Percentiles rank a stretch among this genome's conserved stretches.
Conservation (phyloP, 2,113 vertebrate species). For the Crotalus helleri region DNA sequence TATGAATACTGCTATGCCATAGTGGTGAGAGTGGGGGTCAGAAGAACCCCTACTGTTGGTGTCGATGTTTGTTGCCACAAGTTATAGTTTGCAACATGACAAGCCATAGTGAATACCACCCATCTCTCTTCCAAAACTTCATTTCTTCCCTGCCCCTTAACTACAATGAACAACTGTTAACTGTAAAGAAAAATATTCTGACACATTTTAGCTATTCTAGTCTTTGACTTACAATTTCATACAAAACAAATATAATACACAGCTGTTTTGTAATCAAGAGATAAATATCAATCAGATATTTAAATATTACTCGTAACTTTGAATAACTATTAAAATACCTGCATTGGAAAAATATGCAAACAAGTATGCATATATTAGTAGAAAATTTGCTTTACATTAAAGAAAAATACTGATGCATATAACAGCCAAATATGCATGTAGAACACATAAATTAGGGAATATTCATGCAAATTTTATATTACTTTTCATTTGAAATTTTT, state of each 20-base stretch:
- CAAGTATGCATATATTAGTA: not conserved
- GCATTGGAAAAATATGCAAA: not conserved
- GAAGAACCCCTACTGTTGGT: not conserved
- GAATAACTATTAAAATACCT: not conserved
- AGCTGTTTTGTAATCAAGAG: fast-evolving
- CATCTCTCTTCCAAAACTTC: fast-evolving
- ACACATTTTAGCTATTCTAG: fast-evolving
- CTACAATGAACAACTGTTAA: not conserved
- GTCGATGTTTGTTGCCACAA: not conserved
- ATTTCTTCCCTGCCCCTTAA: not conserved
- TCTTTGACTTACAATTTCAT: not conserved
- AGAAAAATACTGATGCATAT: not conserved
- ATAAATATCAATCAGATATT: not conserved
- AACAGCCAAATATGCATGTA: not conserved
- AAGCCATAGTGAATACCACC: not conserved
- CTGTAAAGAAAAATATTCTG: not conserved
- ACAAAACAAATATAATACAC: fast-evolving
- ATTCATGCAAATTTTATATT: not conserved
- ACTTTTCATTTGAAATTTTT: not conserved
- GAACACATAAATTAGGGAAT: not conserved
- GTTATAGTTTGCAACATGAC: not conserved
- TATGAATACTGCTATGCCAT: not conserved
- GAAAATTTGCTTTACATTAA: not conserved
- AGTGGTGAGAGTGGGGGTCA: not conserved
- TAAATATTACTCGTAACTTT: not conserved